Percentiles rank a stretch among this genome's conserved stretches.
Conservation (phyloP, 1,140 invertebrate genomes). For the Tachypleus tridentatus region DNA sequence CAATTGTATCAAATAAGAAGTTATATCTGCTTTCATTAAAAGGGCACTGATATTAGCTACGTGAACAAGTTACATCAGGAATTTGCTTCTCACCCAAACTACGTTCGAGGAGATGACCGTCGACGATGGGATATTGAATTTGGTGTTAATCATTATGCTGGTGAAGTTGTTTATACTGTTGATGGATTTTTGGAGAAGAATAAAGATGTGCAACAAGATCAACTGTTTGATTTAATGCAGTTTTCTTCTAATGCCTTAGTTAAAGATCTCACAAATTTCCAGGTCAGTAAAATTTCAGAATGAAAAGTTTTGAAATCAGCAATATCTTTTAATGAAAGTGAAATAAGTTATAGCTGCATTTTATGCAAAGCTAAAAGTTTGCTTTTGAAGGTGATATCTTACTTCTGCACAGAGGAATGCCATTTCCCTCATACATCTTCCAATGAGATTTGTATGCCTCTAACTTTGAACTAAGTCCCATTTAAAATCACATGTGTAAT, state of each 20-base stretch:
- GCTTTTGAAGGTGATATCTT: no score
- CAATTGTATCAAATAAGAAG: no score
- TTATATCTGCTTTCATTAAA: constrained; percentile 12
- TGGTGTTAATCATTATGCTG: constrained; percentile 87
- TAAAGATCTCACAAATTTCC: constrained; percentile 70
- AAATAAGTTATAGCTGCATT: no score
- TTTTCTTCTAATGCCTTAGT: constrained; percentile 76
- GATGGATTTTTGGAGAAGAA: constrained; percentile 97
- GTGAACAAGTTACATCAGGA: constrained; percentile 79
- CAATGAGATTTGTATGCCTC: no score
- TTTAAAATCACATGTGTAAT: no score
- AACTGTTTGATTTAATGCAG: constrained; percentile 84
- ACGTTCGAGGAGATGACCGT: constrained; percentile 74
- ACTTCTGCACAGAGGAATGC: no score
- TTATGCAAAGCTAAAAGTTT: no score
- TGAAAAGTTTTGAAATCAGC: no score
- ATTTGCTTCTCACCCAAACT: constrained; percentile 71
- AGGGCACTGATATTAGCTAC: constrained; percentile 77
- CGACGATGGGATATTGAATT: constrained; percentile 84
- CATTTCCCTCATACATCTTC: no score
- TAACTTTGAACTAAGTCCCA: no score
- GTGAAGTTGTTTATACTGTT: constrained; percentile 79
- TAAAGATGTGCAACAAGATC: constrained; percentile 84
- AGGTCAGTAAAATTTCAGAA: constrained; percentile 35
- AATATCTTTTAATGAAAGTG: no score